A percentile compares a stretch with the other conserved stretches of the same genome.
These are phyloP conservation scores for Cerastis leucographa DNA, from an alignment of 2,888 invertebrate species.

Conservation along the genomic window DNA sequence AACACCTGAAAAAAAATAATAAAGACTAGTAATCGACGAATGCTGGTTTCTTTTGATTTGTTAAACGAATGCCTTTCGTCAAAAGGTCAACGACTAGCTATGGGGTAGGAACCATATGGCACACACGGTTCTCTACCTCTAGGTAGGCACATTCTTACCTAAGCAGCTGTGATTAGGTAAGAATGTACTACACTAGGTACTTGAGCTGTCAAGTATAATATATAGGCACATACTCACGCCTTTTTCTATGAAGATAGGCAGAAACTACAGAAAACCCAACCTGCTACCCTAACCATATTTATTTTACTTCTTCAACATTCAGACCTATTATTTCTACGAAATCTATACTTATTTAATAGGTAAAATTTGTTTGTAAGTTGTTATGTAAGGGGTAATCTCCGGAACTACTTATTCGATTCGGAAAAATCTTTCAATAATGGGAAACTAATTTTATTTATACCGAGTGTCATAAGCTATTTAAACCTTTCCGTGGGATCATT, in stretches of 20 bases:
- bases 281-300: not conserved
- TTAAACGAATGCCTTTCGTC: not conserved
- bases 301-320: not conserved
- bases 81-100: conserved; percentile 13
- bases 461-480: no score
- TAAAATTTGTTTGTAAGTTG: no score
- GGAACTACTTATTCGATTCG: no score
- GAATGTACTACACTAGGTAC: no score
- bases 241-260: not conserved
- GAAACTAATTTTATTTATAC: no score
- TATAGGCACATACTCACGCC: not conserved
- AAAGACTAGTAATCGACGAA: not conserved
- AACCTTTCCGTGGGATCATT: no score
- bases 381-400: no score
- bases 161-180: no score
- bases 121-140: not conserved
- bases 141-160: not conserved
- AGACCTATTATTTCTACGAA: not conserved
- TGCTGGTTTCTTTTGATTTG: not conserved
- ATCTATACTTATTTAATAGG: no score
- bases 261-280: not conserved
- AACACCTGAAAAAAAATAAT: not conserved
- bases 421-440: no score
- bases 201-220: no score
- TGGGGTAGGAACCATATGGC: not conserved